These are phyloP conservation scores for Eidolon dupreanum DNA, from an alignment of 2,797 vertebrate genomes.

Conservation along the genomic window DNA sequence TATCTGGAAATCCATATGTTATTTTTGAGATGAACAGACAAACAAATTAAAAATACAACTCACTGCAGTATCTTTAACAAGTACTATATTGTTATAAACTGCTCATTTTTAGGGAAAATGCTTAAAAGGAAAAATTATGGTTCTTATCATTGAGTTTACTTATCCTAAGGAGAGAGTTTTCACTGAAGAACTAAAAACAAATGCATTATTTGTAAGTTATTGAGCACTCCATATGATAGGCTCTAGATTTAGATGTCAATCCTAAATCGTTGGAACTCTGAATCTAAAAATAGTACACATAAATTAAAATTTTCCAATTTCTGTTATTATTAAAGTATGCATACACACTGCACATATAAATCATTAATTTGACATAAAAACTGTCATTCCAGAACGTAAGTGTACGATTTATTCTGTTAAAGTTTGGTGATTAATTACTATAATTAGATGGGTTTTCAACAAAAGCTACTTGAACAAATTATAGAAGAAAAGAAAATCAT, in stretches of 20 bases:
- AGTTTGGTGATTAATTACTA: conserved; percentile 26
- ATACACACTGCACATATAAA: neutral
- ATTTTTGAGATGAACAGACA: neutral
- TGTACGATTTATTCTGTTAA: neutral
- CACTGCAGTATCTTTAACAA: neutral
- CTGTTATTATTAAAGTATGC: neutral
- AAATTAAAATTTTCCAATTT: neutral
- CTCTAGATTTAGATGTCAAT: neutral
- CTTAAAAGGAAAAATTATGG: neutral
- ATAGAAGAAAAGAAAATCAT: conserved; percentile 33
- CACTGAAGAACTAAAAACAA: neutral
- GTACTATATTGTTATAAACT: neutral
- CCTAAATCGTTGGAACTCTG: neutral
- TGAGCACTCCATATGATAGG: neutral
- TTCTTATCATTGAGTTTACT: neutral
- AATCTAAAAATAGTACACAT: neutral
- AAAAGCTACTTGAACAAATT: conserved; percentile 68
- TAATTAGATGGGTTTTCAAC: conserved; percentile 37
- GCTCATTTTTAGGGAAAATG: neutral
- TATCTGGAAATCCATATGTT: neutral
- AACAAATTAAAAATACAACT: neutral
- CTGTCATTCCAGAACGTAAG: neutral
- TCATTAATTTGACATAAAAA: conserved; percentile 48
- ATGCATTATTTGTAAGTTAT: neutral
- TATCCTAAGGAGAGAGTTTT: neutral